These are phyloP conservation scores for Timema cristinae DNA, from an alignment of 2,888 invertebrate genomes.

Conservation along the genomic window DNA sequence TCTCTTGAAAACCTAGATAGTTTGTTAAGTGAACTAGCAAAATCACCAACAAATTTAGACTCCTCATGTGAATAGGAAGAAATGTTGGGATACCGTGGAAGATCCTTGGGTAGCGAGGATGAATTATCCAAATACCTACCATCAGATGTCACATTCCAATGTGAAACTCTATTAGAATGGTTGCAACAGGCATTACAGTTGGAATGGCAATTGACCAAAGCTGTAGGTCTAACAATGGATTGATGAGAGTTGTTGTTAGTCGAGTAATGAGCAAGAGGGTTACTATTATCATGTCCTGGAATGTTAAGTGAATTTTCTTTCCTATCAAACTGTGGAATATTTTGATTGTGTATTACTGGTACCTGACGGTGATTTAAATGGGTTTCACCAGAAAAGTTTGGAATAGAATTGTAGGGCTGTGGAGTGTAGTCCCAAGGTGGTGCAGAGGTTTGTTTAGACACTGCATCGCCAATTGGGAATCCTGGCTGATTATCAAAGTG, in stretches of 20 bases:
- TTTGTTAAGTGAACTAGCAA: slow-evolving; percentile 18
- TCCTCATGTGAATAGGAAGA: background rate
- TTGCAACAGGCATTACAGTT: slow-evolving; percentile 24
- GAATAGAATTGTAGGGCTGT: slow-evolving; percentile 19
- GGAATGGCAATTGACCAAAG: slow-evolving; percentile 26
- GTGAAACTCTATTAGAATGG: slow-evolving; percentile 21
- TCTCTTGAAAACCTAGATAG: slow-evolving; percentile 20
- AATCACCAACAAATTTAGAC: slow-evolving; percentile 16
- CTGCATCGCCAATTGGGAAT: slow-evolving; percentile 10
- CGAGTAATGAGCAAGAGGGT: slow-evolving; percentile 16
- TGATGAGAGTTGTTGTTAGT: slow-evolving; percentile 14
- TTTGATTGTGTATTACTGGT: slow-evolving; percentile 19
- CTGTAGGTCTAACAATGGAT: slow-evolving; percentile 25
- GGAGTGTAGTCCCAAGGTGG: slow-evolving; percentile 24
- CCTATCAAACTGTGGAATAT: slow-evolving; percentile 18
- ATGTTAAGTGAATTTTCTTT: slow-evolving; percentile 3
- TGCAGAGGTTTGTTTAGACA: slow-evolving; percentile 21
- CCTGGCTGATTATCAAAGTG: slow-evolving; percentile 19
- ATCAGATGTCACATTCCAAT: slow-evolving; percentile 21
- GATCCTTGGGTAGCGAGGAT: slow-evolving; percentile 6
- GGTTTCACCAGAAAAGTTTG: slow-evolving; percentile 21
- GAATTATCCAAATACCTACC: slow-evolving; percentile 10
- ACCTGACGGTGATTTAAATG: slow-evolving; percentile 18
- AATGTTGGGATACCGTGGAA: background rate
- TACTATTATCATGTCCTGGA: background rate